A percentile compares a stretch with the other conserved stretches of the same genome.
phyloP scores from a whole-genome alignment of 2,797 vertebrate species.

The Sebastes trivittatus region DNA sequence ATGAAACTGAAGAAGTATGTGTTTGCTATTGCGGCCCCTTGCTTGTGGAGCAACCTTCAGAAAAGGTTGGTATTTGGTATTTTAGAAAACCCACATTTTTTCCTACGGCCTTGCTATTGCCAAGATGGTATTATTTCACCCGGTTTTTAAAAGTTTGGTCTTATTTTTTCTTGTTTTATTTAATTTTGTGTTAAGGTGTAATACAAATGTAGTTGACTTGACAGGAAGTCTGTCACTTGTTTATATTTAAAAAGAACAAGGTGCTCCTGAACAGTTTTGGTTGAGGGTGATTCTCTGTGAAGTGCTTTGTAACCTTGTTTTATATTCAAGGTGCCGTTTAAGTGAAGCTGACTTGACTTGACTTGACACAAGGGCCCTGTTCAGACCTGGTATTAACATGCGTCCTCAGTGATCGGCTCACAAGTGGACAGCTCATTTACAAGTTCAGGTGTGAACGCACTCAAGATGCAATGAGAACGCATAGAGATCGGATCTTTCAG shows the following conservation, averaged over 20 bases:
- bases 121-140: background rate
- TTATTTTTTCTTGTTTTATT: background rate
- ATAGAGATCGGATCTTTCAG: background rate
- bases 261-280: slow-evolving; percentile 4
- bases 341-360: slow-evolving; percentile 32
- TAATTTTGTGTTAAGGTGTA: background rate
- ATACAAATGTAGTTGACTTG: background rate
- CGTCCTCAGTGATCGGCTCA: background rate
- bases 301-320: slow-evolving; percentile 24
- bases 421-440: background rate
- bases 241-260: slow-evolving; percentile 14
- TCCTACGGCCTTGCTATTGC: background rate
- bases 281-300: slow-evolving; percentile 8
- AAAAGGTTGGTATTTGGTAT: background rate
- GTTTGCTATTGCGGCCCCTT: slow-evolving; percentile 4
- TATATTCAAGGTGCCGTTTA: slow-evolving; percentile 25
- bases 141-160: background rate
- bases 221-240: slow-evolving; percentile 3
- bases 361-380: background rate
- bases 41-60: slow-evolving; percentile 27
- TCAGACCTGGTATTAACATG: no score
- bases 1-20: slow-evolving; percentile 12
- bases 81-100: background rate
- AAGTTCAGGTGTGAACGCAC: background rate
- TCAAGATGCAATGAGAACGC: background rate